These are phyloP conservation scores for Coelinius sp. DNA, from an alignment of 2,888 invertebrate species.

Conservation along the genomic window DNA sequence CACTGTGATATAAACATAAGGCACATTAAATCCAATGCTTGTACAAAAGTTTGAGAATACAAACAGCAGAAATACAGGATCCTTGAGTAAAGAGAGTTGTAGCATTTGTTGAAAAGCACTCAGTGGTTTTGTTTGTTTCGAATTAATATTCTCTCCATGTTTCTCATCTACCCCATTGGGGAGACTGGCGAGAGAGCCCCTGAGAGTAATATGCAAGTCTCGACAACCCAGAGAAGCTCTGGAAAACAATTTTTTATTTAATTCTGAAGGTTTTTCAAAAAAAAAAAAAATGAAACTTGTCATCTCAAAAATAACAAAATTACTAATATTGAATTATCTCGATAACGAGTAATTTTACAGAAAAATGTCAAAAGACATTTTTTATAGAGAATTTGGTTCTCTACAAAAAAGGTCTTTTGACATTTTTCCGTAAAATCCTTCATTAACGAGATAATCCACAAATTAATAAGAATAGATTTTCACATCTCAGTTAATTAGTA, in stretches of 20 bases:
- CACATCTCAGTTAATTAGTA: not conserved
- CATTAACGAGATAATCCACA: too few species aligned
- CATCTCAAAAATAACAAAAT: too few species aligned
- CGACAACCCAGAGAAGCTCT: conserved; percentile 53
- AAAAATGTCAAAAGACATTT: too few species aligned
- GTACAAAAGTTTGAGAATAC: conserved; percentile 94
- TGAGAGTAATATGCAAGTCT: conserved; percentile 48
- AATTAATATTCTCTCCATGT: conserved; percentile 33
- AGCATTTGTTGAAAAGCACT: conserved; percentile 76
- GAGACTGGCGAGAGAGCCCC: conserved; percentile 53
- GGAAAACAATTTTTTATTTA: conserved; percentile 26
- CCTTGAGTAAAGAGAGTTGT: conserved; percentile 86
- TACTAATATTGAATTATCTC: too few species aligned
- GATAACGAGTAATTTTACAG: too few species aligned
- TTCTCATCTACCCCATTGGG: conserved; percentile 53
- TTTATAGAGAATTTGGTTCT: too few species aligned
- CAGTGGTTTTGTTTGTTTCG: conserved; percentile 37
- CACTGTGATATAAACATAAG: conserved; percentile 87
- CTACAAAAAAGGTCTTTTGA: too few species aligned
- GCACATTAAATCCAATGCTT: conserved; percentile 94
- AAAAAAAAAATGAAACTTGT: not conserved
- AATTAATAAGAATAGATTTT: not conserved
- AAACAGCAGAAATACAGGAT: conserved; percentile 91
- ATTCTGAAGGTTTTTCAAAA: conserved; percentile 25
- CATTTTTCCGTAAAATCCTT: too few species aligned